Conservation (phyloP, 2,888 invertebrate species). For the Minunthozetes semirufus region DNA sequence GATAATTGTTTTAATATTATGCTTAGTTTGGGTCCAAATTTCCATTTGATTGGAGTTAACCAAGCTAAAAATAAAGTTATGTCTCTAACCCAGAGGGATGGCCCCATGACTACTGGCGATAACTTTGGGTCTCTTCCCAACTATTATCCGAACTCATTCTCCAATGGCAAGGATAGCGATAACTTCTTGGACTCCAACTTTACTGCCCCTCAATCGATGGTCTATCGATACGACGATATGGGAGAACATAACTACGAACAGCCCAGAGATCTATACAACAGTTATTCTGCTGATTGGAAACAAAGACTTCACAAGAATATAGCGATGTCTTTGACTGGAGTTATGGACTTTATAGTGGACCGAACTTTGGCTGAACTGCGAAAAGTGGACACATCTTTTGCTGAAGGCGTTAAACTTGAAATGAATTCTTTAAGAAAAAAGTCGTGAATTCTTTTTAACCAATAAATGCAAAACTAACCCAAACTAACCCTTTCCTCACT, state of each 20-base stretch:
- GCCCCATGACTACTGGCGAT: slow-evolving; percentile 62
- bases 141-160: slow-evolving; percentile 93
- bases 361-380: slow-evolving; percentile 75
- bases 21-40: slow-evolving; percentile 73
- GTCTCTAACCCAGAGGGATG: slow-evolving; percentile 60
- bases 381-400: slow-evolving; percentile 70
- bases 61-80: slow-evolving; percentile 62
- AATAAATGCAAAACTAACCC: background rate
- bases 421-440: background rate
- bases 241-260: slow-evolving; percentile 64
- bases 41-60: slow-evolving; percentile 86
- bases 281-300: slow-evolving; percentile 65
- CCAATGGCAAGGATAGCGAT: slow-evolving; percentile 63
- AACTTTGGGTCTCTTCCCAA: slow-evolving; percentile 83
- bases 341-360: slow-evolving; percentile 74
- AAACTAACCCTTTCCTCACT: too few relatives aligned
- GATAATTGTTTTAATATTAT: background rate
- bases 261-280: slow-evolving; percentile 80
- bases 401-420: background rate
- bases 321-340: slow-evolving; percentile 65
- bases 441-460: background rate
- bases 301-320: slow-evolving; percentile 70
- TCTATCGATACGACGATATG: slow-evolving; percentile 63
- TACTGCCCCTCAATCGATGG: slow-evolving; percentile 61
- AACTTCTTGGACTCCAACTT: slow-evolving; percentile 51